A percentile compares a stretch with the other conserved stretches of the same genome.
phyloP scores from a whole-genome alignment of 2,113 vertebrate genomes.

The Tichodroma muraria region DNA sequence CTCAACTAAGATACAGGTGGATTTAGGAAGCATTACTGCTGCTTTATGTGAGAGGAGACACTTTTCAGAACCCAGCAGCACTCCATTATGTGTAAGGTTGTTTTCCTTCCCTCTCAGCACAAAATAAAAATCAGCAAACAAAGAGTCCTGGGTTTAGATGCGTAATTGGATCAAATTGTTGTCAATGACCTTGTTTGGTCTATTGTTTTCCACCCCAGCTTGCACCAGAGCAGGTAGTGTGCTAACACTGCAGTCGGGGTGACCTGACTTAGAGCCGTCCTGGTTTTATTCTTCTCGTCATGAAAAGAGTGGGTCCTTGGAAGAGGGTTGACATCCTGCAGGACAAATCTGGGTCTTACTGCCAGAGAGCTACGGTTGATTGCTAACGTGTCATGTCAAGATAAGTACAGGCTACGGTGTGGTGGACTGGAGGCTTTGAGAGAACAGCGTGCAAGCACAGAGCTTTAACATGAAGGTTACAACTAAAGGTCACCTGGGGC shows the following conservation, averaged over 20 bases:
- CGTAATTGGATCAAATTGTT: background rate
- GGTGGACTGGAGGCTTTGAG: background rate
- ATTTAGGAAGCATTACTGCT: background rate
- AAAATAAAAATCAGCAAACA: background rate
- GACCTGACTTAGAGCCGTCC: slow-evolving; percentile 12
- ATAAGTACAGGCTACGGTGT: background rate
- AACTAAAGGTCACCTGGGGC: slow-evolving; percentile 1
- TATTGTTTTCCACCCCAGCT: background rate
- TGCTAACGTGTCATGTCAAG: background rate
- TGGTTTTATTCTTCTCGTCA: slow-evolving; percentile 4
- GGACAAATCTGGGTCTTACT: background rate
- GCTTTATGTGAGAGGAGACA: background rate
- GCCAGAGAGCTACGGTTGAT: background rate
- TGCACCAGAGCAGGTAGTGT: background rate
- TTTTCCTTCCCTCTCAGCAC: background rate
- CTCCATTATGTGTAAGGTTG: background rate
- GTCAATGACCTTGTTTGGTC: slow-evolving; percentile 2
- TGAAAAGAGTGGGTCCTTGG: background rate
- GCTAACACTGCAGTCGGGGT: background rate
- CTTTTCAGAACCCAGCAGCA: rapidly evolving
- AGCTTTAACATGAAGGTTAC: background rate
- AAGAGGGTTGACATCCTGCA: background rate
- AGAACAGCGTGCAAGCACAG: background rate
- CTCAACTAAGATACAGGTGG: background rate
- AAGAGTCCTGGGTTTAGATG: background rate